Conservation (phyloP, 2,888 invertebrate species). For the Epinotia bilunana region DNA sequence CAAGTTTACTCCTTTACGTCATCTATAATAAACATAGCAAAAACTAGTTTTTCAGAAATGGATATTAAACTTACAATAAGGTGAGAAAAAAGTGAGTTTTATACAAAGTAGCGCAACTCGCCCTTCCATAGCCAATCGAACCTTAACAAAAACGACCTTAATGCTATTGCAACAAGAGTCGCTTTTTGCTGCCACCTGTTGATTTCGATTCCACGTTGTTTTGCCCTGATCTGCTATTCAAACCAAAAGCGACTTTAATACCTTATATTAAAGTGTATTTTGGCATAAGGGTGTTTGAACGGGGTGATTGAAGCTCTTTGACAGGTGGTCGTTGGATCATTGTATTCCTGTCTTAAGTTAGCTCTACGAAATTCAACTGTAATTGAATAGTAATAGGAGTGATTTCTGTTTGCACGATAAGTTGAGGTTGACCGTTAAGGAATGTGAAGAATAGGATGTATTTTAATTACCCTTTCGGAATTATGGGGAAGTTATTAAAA, state of each 20-base stretch:
- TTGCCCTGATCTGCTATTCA: background rate
- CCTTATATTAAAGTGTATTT: conserved; percentile 13
- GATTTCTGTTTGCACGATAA: background rate
- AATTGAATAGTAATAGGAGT: background rate
- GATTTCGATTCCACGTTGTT: conserved; percentile 31
- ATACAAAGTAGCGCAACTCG: conserved; percentile 33
- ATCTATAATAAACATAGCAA: conserved; percentile 14
- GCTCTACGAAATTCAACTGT: conserved; percentile 16
- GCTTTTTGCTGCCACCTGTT: conserved; percentile 38
- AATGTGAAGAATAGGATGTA: conserved; percentile 28
- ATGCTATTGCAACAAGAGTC: conserved; percentile 20
- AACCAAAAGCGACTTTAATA: conserved; percentile 6
- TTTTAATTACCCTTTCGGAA: conserved; percentile 32
- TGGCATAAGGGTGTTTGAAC: background rate
- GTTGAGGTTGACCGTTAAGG: conserved; percentile 1
- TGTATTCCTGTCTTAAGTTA: conserved; percentile 15
- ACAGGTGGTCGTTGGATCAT: conserved; percentile 41
- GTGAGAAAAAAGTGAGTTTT: conserved; percentile 38
- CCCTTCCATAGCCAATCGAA: conserved; percentile 5
- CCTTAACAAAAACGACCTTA: conserved; percentile 31
- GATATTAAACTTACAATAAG: conserved; percentile 12
- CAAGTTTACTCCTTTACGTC: background rate
- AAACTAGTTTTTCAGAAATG: conserved; percentile 36
- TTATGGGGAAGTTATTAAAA: conserved; percentile 17
- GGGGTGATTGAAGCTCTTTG: conserved; percentile 39